Conservation (phyloP, 2,797 vertebrate species). For the Perdix hodgsoniae region DNA sequence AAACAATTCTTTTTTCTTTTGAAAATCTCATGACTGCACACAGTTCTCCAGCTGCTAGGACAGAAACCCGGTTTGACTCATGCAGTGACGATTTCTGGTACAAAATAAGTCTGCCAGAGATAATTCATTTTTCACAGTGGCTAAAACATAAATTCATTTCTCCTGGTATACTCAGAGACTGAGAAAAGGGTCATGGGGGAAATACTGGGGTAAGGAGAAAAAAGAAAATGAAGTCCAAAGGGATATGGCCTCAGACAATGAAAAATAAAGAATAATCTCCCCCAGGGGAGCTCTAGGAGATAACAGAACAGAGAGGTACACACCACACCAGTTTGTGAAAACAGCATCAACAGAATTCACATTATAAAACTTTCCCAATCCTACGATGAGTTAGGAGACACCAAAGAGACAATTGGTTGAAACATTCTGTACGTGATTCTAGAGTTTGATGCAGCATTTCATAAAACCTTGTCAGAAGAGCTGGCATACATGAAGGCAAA, state of each 20-base stretch:
- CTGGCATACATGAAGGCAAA: neutral
- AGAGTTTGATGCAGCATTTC: neutral
- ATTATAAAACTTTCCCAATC: neutral
- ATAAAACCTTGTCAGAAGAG: neutral
- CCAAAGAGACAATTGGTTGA: neutral
- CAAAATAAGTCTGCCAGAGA: neutral
- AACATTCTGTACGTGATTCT: neutral
- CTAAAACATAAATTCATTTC: neutral
- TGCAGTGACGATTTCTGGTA: neutral
- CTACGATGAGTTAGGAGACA: neutral
- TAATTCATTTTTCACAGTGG: neutral
- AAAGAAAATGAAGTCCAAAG: neutral
- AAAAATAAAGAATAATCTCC: neutral
- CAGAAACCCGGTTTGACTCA: neutral
- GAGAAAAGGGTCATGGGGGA: neutral
- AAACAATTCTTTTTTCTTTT: neutral
- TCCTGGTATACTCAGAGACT: neutral
- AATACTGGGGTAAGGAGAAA: neutral
- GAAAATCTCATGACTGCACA: neutral
- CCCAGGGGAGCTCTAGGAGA: accelerated
- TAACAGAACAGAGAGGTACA: neutral
- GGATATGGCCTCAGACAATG: neutral
- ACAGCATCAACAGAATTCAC: neutral
- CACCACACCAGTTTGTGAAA: neutral
- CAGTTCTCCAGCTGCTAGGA: neutral